Base-by-base conservation (phyloP, 2,888 invertebrate genomes). In the Hirtodrosophila histrioides region DNA sequence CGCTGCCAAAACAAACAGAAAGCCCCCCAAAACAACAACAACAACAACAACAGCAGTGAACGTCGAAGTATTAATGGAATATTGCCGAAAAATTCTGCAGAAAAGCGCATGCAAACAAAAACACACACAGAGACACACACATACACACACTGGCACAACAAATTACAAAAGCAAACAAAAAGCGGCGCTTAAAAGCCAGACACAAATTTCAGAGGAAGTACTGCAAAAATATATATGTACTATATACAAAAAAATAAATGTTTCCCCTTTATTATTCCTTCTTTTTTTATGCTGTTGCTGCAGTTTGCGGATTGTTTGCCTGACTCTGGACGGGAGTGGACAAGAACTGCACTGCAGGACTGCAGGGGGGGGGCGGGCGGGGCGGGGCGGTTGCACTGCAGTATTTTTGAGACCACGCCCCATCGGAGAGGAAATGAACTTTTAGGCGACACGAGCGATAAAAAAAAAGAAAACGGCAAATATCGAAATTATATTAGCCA, bases 31-130 rank as follows among this genome's bases (percentile, higher is more conserved):
- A 17, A 17, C 17, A 17, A 17, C 17, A 17, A 17, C 17, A 3
- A 29, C 10, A 35, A 24, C 39, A 24, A 31, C 39, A 10, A 33
- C 11, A 45, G 17, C 17, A 17, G 17, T 2, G 17, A 6, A 61
- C 55, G 53, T 8, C 7, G 49, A 72, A 71, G 73, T 78, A 82
- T 88, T 88, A 88, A 86, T 83, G 83, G 88, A 87, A 83, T 85
- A 85, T 87, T 78, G 86, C 69, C 79, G 88, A 85, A 87, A 31
- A 85, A 86, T 87, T 80, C 78, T 64, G 71, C 71, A 80, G 75
- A 84, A 86, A 88, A 80, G 84, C 70, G 84, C 86, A 85, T 68
- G 69, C 75, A 84, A 75, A 75, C 79, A 69, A 53, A 50, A 57
- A 48, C 46, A 69, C 49, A 57, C 45, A 60, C 43, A 60, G 43